phyloP scores from a whole-genome alignment of 2,888 invertebrate genomes.

The Sipha maydis region DNA sequence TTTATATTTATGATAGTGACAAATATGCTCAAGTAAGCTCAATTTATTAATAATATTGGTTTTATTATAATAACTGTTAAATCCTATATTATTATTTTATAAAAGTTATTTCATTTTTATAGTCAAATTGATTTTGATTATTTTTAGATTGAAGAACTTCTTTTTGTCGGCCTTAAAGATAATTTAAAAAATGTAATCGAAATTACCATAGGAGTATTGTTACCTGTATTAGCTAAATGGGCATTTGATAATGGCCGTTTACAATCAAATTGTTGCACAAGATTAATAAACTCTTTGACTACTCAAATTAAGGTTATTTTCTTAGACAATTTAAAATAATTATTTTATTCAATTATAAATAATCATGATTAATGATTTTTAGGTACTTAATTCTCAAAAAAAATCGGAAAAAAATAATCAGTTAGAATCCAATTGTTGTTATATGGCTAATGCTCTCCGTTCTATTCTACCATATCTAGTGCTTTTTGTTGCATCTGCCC shows the following conservation, averaged over 20 bases:
- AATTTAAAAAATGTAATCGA: slow-evolving; percentile 71
- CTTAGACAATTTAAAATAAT: background rate
- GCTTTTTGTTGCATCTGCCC: slow-evolving; percentile 66
- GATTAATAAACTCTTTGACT: slow-evolving; percentile 66
- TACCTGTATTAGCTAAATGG: slow-evolving; percentile 76
- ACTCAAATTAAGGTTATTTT: slow-evolving; percentile 64
- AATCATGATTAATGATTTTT: background rate
- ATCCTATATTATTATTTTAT: background rate
- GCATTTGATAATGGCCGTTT: slow-evolving; percentile 71
- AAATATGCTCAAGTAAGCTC: slow-evolving; percentile 71
- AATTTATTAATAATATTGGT: slow-evolving; percentile 26
- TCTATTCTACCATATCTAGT: slow-evolving; percentile 68
- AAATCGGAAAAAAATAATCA: slow-evolving; percentile 60
- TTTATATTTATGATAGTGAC: slow-evolving; percentile 75
- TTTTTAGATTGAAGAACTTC: slow-evolving; percentile 72
- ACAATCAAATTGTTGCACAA: slow-evolving; percentile 70
- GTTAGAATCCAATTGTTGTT: slow-evolving; percentile 61
- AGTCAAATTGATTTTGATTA: background rate
- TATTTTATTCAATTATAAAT: background rate
- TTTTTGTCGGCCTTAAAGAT: slow-evolving; percentile 73
- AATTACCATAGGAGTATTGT: slow-evolving; percentile 70
- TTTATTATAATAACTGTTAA: background rate
- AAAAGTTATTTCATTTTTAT: background rate
- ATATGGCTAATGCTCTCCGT: slow-evolving; percentile 66
- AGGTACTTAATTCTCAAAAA: slow-evolving; percentile 57